Percentiles rank a stretch among this genome's conserved stretches.
Conservation (phyloP, 2,888 invertebrate species). For the Steromphala cineraria region DNA sequence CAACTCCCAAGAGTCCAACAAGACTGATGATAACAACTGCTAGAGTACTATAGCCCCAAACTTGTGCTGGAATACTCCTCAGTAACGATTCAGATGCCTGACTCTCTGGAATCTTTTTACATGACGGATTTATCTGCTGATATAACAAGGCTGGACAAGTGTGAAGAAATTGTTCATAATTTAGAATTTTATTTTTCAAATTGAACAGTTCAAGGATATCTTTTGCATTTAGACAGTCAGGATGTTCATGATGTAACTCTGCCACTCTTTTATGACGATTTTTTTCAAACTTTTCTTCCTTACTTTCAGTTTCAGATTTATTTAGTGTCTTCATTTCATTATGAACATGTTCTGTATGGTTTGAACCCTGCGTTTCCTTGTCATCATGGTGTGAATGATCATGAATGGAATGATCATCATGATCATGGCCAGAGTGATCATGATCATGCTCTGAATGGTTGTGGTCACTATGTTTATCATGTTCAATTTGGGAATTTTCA, state of each 20-base stretch:
- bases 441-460: background rate
- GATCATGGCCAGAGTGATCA: background rate
- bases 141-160: conserved; percentile 74
- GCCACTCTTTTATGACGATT: background rate
- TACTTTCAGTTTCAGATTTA: background rate
- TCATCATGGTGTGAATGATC: background rate
- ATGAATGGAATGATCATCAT: background rate
- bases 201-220: background rate
- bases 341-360: background rate
- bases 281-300: background rate
- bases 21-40: conserved; percentile 90
- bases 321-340: background rate
- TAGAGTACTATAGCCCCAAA: conserved; percentile 89
- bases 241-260: background rate
- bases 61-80: conserved; percentile 72
- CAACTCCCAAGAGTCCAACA: conserved; percentile 91
- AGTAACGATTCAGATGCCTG: background rate
- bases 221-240: background rate
- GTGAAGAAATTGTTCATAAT: conserved; percentile 53
- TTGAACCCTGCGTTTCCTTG: background rate
- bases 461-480: background rate
- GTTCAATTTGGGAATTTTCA: background rate
- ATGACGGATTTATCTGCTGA: conserved; percentile 61
- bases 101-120: conserved; percentile 17
- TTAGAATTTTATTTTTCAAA: background rate